Evolutionary conservation across 2,113 vertebrate genomes (phyloP), one percentile per base, ranked within the genome.

Genomic region (Thalassoma bifasciatum): DNA sequence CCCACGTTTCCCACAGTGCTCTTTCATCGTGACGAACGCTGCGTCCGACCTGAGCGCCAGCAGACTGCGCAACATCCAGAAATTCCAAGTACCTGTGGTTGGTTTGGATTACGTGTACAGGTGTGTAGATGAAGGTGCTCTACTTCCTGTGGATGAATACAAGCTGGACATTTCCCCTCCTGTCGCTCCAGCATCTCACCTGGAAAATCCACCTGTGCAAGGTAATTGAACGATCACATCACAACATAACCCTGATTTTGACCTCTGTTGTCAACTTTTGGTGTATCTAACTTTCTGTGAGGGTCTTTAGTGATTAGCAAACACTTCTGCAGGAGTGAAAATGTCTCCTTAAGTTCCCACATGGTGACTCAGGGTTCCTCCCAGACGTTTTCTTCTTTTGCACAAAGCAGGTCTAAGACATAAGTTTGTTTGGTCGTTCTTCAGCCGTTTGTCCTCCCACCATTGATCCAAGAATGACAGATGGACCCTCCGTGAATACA

Each of bases 1-100:
- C 50, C 61, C 21, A 5, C 26, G 0, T 78, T 75, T 79, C 79
- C 75, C 82, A 84, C 86, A 97, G 96, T 96, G 93, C 79, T 95
- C 95, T 30, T 91, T 96, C 72, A 49, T 95, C 13, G 92, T 96
- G 76, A 84, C 92, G 68, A 91, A 77, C 34, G 87, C 72, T n/a
- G 79, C 88, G 77, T 82, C 88, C 54, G 37, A 38, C 13, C 85
- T 97, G 69, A 96, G 93, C 84, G 57, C 86, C 73, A 85, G 17
- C 59, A 83, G 94, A 47, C 84, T 92, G 72, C 93, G 91, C 8
- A 90, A 75, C 73, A 82, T 94, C 63, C 80, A 82, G 38, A 95
- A 94, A 77, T 75, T 93, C 44, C 80, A 86, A 8, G 86, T 93
- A 2, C 93, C 93, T 0, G 88, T 96, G 80, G 92, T 94, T 19